Conservation (phyloP, 2,113 vertebrate genomes). For the Panthera leo region DNA sequence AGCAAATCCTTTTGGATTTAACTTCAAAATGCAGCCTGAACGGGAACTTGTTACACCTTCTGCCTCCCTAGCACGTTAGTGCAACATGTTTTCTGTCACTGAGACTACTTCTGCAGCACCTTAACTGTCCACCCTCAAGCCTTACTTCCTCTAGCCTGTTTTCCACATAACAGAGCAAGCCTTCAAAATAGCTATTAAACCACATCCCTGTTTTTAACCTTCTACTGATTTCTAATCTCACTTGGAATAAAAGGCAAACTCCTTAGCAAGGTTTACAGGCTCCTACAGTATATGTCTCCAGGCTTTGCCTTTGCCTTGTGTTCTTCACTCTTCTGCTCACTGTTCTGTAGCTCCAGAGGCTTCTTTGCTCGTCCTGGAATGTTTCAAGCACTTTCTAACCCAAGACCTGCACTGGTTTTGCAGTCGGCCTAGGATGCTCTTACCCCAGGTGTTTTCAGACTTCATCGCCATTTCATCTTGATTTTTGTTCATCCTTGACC, state of each 20-base stretch:
- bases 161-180: neutral
- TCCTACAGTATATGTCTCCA: neutral
- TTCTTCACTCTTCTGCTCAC: neutral
- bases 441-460: neutral
- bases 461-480: neutral
- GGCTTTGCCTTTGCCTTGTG: neutral
- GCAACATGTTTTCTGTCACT: neutral
- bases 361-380: neutral
- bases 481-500: neutral
- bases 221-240: neutral
- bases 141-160: neutral
- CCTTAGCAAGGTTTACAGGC: neutral
- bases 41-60: neutral
- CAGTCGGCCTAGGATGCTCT: neutral
- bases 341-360: neutral
- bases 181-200: neutral
- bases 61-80: neutral
- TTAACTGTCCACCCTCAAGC: neutral
- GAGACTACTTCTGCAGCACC: neutral
- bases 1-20: neutral
- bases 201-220: neutral
- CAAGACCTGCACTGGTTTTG: neutral
- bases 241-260: neutral
- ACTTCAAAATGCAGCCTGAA: neutral
- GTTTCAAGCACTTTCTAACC: neutral